Conservation (phyloP, 2,888 invertebrate genomes). For the Flexamia atlantica region DNA sequence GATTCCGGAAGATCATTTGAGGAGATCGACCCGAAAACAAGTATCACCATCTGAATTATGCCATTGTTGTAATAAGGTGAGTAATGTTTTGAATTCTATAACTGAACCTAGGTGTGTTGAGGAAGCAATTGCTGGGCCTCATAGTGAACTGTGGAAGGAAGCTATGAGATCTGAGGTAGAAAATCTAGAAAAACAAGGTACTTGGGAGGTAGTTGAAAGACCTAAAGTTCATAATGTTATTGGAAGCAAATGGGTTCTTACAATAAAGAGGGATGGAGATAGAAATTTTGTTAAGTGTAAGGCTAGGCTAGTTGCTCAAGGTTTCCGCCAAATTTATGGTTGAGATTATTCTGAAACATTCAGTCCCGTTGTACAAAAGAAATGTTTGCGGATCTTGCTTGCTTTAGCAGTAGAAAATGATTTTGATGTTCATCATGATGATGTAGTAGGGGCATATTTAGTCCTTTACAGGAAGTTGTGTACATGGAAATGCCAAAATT, state of each 20-base stretch:
- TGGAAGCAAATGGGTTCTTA: neutral
- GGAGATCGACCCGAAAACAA: neutral
- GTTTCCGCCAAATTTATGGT: neutral
- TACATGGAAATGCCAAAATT: neutral
- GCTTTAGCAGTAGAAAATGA: neutral
- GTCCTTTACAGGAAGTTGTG: neutral
- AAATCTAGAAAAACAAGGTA: neutral
- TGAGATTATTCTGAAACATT: neutral
- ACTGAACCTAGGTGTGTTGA: no score
- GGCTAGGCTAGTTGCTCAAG: neutral
- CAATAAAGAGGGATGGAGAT: neutral
- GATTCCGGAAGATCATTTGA: no score
- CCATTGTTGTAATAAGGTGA: no score
- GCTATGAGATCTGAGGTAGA: neutral
- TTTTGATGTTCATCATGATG: neutral
- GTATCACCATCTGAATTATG: neutral
- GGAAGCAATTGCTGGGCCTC: neutral
- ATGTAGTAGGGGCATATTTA: slow-evolving; percentile 9
- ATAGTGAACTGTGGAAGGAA: no score
- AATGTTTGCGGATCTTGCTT: slow-evolving; percentile 2
- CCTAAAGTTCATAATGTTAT: neutral
- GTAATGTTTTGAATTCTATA: no score
- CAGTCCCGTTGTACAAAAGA: slow-evolving; percentile 7
- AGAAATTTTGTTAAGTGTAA: slow-evolving; percentile 1
- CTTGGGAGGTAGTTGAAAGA: neutral